Percentiles rank a stretch among this genome's conserved stretches.
phyloP scores from a whole-genome alignment of 1,140 invertebrate species.

The Vanessa tameamea region DNA sequence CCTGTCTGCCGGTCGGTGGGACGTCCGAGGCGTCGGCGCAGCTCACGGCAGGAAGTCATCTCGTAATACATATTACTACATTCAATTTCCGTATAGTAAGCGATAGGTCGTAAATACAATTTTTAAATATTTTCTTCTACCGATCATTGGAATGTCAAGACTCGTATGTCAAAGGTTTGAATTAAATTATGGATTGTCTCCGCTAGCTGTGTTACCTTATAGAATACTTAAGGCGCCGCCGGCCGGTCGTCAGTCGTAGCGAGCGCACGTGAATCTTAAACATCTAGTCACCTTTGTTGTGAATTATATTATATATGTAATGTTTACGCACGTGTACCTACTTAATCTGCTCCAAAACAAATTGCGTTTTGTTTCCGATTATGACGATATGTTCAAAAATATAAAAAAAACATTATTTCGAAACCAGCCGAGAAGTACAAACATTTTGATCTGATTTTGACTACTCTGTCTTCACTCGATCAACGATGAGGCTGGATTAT shows the following conservation, averaged over 20 bases:
- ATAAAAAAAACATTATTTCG: not conserved
- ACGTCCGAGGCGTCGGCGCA: not conserved
- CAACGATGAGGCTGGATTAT: conserved; percentile 8
- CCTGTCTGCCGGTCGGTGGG: not conserved
- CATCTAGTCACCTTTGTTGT: conserved; percentile 63
- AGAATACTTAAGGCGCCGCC: not conserved
- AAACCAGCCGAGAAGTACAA: conserved; percentile 1
- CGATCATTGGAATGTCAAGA: conserved; percentile 12
- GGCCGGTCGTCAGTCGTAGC: conserved; percentile 23
- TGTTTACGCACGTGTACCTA: not conserved
- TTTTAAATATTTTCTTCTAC: conserved; percentile 1
- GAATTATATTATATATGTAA: conserved; percentile 18
- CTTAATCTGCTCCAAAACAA: not conserved
- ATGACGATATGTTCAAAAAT: not conserved
- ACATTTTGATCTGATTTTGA: conserved; percentile 11
- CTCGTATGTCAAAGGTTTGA: not conserved
- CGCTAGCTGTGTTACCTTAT: conserved; percentile 15
- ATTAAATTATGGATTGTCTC: conserved; percentile 16
- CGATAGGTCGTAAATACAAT: conserved; percentile 2
- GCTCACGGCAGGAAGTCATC: not conserved
- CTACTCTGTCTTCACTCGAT: not conserved
- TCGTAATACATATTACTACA: not conserved
- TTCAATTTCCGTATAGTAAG: not conserved
- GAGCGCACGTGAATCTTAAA: conserved; percentile 54
- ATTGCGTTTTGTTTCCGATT: not conserved